A percentile compares a stretch with the other conserved stretches of the same genome.
Conservation (phyloP, 2,888 invertebrate species). For the Gnatocerus cornutus region DNA sequence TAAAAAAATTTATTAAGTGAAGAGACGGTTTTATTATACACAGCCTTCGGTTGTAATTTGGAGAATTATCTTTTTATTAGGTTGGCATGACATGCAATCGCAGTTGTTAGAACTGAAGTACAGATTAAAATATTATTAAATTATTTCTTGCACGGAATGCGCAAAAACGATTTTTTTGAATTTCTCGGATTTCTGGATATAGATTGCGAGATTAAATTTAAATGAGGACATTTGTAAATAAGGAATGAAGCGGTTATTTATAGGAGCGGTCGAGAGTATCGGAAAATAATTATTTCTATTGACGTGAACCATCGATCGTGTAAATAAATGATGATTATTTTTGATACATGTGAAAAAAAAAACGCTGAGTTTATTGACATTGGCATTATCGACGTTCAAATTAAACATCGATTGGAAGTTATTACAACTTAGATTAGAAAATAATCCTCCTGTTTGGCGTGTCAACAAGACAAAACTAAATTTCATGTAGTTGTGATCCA, state of each 20-base stretch:
- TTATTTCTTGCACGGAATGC: neutral
- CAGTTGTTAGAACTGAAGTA: constrained; percentile 1
- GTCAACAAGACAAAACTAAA: neutral
- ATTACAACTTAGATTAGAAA: constrained; percentile 9
- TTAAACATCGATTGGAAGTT: neutral
- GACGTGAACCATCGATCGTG: constrained; percentile 4
- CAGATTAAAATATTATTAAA: neutral
- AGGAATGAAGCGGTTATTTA: constrained; percentile 20
- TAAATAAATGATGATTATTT: constrained; percentile 23
- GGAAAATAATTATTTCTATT: constrained; percentile 31
- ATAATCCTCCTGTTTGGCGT: neutral
- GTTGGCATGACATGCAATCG: constrained; percentile 2
- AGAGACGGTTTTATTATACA: constrained; percentile 7
- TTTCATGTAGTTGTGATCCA: too few species aligned
- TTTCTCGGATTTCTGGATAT: neutral
- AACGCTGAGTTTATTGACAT: neutral
- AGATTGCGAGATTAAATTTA: constrained; percentile 20
- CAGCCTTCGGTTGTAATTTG: neutral
- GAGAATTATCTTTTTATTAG: constrained; percentile 2
- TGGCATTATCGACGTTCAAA: constrained; percentile 1
- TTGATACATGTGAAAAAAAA: constrained; percentile 12
- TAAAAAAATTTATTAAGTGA: constrained; percentile 6
- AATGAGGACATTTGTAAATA: constrained; percentile 36
- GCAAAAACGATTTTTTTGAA: neutral
- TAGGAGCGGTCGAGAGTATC: constrained; percentile 22